Base-by-base conservation (phyloP, 2,888 invertebrate genomes). In the Steromphala cineraria region DNA sequence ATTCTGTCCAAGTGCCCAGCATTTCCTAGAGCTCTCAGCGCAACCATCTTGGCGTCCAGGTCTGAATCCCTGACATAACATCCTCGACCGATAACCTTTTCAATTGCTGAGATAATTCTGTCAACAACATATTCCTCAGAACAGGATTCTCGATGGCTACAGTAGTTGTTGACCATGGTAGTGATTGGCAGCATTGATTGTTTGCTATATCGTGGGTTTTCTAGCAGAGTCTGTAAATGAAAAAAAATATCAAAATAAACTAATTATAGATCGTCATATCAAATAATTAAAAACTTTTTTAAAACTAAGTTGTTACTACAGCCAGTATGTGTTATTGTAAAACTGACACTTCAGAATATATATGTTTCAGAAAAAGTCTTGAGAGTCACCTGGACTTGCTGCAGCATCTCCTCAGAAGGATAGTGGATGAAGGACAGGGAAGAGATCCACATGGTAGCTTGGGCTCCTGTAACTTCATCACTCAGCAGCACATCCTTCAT, bases 21-120 rank as follows among this genome's bases (percentile, higher is more conserved):
- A 92, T 98, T 98, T n/a, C 97, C 97, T 3, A 98, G 93, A 0
- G 97, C 96, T 94, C 98, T 98, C 24, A 98, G 94, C 15, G 96
- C 95, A 86, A 97, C 95, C 83, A 97, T 94, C 71, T 96, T 87
- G 67, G 84, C 87, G 53, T 84, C 78, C 7, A 87, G 71, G 40
- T 83, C 85, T 53, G 79, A 78, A 15, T 85, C 83, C 15, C 83
- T 80, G 52, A 88, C 87, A 53, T 84, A 86, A 83, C 90, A 90
- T 53, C 83, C 87, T 24, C 81, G 52, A 15, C 86, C 88, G 24
- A 91, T 83, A 74, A 87, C 84, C 75, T 79, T 82, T 52, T 88
- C 86, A 24, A 89, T 71, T 21, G 88, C 81, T 10, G 87, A 83
- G 77, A 93, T 84, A 55, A 94, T 87, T n/a, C 90, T 86, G 53